These are phyloP conservation scores for Epinephelus coioides DNA, from an alignment of 2,797 vertebrate species.

Conservation along the genomic window DNA sequence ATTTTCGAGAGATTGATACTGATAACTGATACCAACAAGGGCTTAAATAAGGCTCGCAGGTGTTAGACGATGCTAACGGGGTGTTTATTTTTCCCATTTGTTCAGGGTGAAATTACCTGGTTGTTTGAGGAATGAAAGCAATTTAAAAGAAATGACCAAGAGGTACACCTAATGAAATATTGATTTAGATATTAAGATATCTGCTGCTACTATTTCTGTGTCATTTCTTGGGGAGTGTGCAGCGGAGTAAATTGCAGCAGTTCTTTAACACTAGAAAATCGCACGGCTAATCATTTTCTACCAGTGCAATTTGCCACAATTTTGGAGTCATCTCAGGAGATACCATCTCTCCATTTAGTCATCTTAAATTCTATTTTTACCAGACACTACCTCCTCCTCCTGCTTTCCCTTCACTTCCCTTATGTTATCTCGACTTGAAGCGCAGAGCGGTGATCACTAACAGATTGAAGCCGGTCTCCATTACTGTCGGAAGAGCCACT, in stretches of 20 bases:
- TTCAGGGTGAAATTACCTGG: conserved; percentile 1
- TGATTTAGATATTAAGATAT: conserved; percentile 51
- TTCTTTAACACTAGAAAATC: conserved; percentile 36
- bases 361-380: conserved; percentile 63
- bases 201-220: neutral
- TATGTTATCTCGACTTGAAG: conserved; percentile 55
- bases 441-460: conserved; percentile 40
- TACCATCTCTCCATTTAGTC: conserved; percentile 47
- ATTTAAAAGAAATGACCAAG: conserved; percentile 34
- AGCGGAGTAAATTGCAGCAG: conserved; percentile 29
- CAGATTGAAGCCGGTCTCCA: conserved; percentile 35
- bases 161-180: conserved; percentile 43
- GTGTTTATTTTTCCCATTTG: neutral
- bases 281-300: conserved; percentile 33
- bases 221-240: conserved; percentile 20
- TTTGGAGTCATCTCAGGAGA: conserved; percentile 33
- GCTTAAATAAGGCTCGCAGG: neutral
- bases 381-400: conserved; percentile 29
- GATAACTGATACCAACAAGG: neutral
- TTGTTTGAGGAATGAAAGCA: conserved; percentile 21
- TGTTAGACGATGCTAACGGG: neutral
- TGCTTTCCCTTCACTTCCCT: conserved; percentile 23
- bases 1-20: neutral
- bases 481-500: conserved; percentile 37
- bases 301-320: conserved; percentile 38